Evolutionary conservation across 2,888 invertebrate species (phyloP).

Genomic region (Enchytraeus crypticus): DNA sequence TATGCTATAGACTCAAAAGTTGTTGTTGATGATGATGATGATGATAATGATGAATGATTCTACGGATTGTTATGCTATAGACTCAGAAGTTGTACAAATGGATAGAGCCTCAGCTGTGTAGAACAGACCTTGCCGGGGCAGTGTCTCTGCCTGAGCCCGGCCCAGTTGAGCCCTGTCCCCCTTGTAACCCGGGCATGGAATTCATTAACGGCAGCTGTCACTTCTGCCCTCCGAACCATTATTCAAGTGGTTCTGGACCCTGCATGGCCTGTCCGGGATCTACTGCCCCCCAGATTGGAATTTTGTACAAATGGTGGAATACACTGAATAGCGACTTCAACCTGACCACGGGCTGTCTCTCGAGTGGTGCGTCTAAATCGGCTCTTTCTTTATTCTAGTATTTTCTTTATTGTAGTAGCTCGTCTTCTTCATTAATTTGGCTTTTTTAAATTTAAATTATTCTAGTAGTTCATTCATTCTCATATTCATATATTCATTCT

Average conservation of each 20-base stretch:
- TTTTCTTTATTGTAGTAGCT: too few relatives aligned
- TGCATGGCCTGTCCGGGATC: conserved; percentile 30
- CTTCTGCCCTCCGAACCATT: conserved; percentile 51
- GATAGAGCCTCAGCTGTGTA: conserved; percentile 54
- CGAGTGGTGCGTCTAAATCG: too few relatives aligned
- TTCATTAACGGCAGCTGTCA: conserved; percentile 48
- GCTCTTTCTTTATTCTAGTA: too few relatives aligned
- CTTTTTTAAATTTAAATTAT: too few relatives aligned
- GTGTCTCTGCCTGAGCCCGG: conserved; percentile 47
- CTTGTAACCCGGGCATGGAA: conserved; percentile 54
- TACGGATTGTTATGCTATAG: conserved; percentile 29
- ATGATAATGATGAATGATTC: background rate
- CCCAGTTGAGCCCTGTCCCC: conserved; percentile 47
- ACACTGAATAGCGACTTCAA: conserved; percentile 22
- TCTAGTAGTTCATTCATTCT: too few relatives aligned
- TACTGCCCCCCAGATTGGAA: conserved; percentile 54
- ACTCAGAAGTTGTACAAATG: conserved; percentile 52
- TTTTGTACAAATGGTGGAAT: conserved; percentile 43
- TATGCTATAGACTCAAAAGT: too few relatives aligned
- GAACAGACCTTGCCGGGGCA: conserved; percentile 46
- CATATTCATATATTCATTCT: too few relatives aligned
- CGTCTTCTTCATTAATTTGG: too few relatives aligned
- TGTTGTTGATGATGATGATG: background rate
- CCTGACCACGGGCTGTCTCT: conserved; percentile 51
- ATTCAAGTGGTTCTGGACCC: conserved; percentile 24